A percentile compares a stretch with the other conserved stretches of the same genome.
Evolutionary conservation across 2,113 vertebrate species (phyloP).

Genomic region (Sceloporus undulatus): DNA sequence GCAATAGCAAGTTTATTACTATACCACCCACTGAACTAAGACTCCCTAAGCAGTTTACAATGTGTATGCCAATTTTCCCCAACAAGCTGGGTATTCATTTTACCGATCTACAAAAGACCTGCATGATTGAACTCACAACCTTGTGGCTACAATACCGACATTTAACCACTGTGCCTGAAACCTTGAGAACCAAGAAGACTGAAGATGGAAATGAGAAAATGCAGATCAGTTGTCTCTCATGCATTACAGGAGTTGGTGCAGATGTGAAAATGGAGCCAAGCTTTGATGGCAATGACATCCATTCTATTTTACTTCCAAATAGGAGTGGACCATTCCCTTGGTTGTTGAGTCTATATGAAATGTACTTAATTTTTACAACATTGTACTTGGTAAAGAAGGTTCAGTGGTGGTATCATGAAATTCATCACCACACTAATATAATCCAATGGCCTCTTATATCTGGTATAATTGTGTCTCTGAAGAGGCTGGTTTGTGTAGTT

Average conservation of each 20-base stretch:
- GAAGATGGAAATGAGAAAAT: not conserved
- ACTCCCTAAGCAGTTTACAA: no score
- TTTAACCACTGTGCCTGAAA: no score
- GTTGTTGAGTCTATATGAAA: conserved; percentile 10
- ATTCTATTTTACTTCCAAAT: not conserved
- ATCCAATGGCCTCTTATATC: conserved; percentile 18
- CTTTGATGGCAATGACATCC: not conserved
- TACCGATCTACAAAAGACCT: no score
- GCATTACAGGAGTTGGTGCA: not conserved
- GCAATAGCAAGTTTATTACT: no score
- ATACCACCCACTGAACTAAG: no score
- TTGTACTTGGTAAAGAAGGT: not conserved
- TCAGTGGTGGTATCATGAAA: not conserved
- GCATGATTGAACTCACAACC: no score
- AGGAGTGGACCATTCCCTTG: not conserved
- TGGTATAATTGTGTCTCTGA: not conserved
- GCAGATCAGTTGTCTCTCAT: not conserved
- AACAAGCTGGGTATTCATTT: no score
- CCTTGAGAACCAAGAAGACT: not conserved
- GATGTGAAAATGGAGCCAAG: not conserved
- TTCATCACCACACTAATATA: conserved; percentile 31
- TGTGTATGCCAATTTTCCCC: no score
- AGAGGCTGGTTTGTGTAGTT: not conserved
- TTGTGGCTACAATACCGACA: no score
- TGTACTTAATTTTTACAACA: not conserved